Evolutionary conservation across 2,797 vertebrate genomes (phyloP).

Genomic region (Hypotaenidia philippensis): DNA sequence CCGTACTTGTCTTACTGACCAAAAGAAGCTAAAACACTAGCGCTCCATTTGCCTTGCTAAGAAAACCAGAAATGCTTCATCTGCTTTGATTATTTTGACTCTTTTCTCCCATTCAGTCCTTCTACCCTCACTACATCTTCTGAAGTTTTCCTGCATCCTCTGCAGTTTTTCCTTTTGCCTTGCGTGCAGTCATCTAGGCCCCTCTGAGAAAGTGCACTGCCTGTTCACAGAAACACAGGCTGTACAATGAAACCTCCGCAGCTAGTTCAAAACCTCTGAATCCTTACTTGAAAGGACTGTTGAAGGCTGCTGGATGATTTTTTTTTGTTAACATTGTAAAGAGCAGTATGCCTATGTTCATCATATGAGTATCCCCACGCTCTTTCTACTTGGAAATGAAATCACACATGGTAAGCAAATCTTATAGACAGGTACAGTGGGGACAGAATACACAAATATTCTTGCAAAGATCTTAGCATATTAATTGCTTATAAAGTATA

Average conservation of each 20-base stretch:
- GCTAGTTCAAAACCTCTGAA: neutral
- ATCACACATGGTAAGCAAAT: neutral
- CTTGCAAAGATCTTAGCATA: neutral
- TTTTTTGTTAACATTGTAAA: neutral
- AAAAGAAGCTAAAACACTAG: neutral
- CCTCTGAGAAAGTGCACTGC: neutral
- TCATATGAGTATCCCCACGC: neutral
- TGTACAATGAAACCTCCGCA: neutral
- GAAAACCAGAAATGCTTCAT: neutral
- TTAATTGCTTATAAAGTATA: neutral
- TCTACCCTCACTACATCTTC: neutral
- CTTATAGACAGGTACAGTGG: neutral
- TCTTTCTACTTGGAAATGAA: neutral
- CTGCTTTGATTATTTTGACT: neutral
- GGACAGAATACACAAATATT: neutral
- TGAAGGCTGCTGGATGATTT: neutral
- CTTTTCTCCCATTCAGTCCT: neutral
- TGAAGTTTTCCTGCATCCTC: neutral
- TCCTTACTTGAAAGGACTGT: neutral
- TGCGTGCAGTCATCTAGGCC: neutral
- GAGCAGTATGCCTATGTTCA: neutral
- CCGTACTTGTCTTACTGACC: neutral
- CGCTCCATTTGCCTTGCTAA: neutral
- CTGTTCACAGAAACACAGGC: neutral
- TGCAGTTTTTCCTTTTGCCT: neutral